Base-by-base conservation (phyloP, 1,140 invertebrate species). In the Liolophura sinensis region DNA sequence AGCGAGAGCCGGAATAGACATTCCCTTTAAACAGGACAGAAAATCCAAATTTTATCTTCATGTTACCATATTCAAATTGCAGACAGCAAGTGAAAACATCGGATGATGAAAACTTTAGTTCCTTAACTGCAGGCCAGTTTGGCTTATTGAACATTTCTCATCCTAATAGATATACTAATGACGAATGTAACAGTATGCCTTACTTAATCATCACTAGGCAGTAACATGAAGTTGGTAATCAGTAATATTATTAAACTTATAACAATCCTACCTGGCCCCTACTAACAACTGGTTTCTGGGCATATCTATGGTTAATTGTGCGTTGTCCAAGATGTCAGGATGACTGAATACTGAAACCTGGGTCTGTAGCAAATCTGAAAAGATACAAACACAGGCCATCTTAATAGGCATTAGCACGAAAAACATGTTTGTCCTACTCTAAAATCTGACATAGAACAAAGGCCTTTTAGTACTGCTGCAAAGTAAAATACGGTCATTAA, bases 1-100 rank as follows among this genome's bases (percentile, higher is more conserved):
- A 95, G 82, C n/a, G 90, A 90, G 67, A 96, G 84, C 48, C 93
- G 89, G 81, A 91, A 93, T 47, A 96, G 84, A 62, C 89, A 89
- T 82, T 95, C 92, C 79, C 93, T 95, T 87, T 5, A 88, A 89
- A 67, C 73, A 50, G 62, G 65, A 56, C 16, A 56, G 22, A 52
- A 5, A 40, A 14, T 16, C 22, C 48, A 50, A 25, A 0, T 25
- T 49, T 15, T 27, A 24, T 14, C 24, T 16, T 0, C 9, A 5
- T 57, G n/a, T 14, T 6, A 18, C 55, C 40, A 55, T 40, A 58
- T 22, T 22, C 46, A 16, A 20, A 65, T n/a, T 25, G 58, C 11
- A 63, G 6, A 40, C 57, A 59, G 24, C 57, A 16, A 25, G 15
- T 59, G 57, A 20, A 25, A 27, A 16, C 16, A 9, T 31, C 31